phyloP scores from a whole-genome alignment of 1,140 invertebrate genomes.

The Rhopalosiphum maidis region DNA sequence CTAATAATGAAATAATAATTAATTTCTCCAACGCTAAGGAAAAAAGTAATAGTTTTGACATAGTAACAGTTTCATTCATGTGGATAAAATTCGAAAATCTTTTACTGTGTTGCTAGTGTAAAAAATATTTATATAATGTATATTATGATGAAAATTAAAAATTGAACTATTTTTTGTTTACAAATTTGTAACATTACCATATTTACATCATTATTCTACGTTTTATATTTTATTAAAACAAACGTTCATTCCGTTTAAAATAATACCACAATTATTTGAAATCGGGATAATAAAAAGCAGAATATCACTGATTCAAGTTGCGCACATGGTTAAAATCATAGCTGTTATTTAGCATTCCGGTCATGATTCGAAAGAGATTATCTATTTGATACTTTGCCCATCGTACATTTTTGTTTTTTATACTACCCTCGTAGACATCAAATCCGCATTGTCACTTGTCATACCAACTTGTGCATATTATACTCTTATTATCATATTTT shows the following conservation, averaged over 20 bases:
- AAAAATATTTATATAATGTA: too few species aligned
- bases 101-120: too few species aligned
- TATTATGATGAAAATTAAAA: too few species aligned
- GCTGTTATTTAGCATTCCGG: neutral
- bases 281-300: neutral
- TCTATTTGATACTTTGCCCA: conserved; percentile 10
- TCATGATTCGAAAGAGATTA: neutral
- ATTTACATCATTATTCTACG: neutral
- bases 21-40: too few species aligned
- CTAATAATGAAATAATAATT: too few species aligned
- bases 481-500: neutral
- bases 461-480: neutral
- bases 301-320: neutral
- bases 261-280: neutral
- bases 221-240: neutral
- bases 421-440: neutral
- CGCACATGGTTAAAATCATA: neutral
- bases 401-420: neutral
- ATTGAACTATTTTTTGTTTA: too few species aligned
- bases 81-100: too few species aligned
- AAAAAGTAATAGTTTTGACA: too few species aligned
- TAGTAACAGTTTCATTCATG: too few species aligned
- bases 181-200: too few species aligned
- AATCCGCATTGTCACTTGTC: neutral
- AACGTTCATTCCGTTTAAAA: neutral